Conservation (phyloP, 2,797 vertebrate species). For the Amniataba percoides region DNA sequence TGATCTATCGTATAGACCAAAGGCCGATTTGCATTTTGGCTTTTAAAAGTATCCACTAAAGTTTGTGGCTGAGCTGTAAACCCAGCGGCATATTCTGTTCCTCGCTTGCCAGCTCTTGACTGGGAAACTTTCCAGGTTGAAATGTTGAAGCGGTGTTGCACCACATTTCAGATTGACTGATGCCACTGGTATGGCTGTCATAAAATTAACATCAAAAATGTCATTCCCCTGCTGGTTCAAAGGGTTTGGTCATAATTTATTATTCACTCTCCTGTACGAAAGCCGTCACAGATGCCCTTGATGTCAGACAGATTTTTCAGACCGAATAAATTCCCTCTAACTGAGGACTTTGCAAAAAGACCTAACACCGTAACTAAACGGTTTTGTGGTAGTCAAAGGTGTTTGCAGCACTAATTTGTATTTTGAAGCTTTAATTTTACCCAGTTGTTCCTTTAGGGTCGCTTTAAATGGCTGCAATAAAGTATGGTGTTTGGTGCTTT, state of each 20-base stretch:
- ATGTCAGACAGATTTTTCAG: conserved; percentile 67
- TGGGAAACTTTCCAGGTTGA: conserved; percentile 55
- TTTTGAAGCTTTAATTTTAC: conserved; percentile 40
- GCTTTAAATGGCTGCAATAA: conserved; percentile 35
- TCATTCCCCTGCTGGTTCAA: conserved; percentile 68
- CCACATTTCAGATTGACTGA: conserved; percentile 74
- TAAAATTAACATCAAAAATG: conserved; percentile 70
- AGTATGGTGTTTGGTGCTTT: conserved; percentile 23
- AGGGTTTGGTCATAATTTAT: conserved; percentile 70
- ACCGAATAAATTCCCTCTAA: conserved; percentile 62
- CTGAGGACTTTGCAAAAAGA: conserved; percentile 53
- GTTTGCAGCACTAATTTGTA: conserved; percentile 51
- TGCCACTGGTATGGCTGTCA: conserved; percentile 65
- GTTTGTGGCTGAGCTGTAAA: conserved; percentile 18
- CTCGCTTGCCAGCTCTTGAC: conserved; percentile 41
- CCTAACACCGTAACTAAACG: conserved; percentile 39
- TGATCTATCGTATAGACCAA: neutral
- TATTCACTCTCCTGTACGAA: conserved; percentile 68
- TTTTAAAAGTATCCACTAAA: conserved; percentile 42
- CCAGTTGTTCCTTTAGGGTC: conserved; percentile 27
- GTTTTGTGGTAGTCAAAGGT: conserved; percentile 50
- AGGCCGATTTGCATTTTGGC: conserved; percentile 16
- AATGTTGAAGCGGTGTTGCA: conserved; percentile 70
- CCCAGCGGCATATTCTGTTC: conserved; percentile 40
- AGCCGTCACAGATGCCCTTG: conserved; percentile 70